phyloP scores from a whole-genome alignment of 1,140 invertebrate genomes.

The Brachionus rotundiformis region DNA sequence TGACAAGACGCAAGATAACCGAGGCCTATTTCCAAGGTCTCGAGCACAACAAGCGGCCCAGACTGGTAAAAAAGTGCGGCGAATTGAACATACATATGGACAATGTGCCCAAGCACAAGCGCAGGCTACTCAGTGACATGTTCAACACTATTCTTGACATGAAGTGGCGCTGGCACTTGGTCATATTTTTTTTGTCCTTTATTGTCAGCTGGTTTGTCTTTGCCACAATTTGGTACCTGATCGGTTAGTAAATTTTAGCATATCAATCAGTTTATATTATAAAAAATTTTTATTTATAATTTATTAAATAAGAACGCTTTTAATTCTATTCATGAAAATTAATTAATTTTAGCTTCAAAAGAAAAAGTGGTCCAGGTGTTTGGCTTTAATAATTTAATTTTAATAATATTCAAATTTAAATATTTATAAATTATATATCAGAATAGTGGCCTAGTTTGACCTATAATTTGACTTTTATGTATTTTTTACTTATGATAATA shows the following conservation, averaged over 20 bases:
- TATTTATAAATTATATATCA: too few relatives aligned
- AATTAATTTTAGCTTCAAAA: too few relatives aligned
- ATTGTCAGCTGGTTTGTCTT: conserved; percentile 51
- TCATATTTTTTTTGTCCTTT: conserved; percentile 37
- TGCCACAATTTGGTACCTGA: conserved; percentile 49
- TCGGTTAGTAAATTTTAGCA: background rate
- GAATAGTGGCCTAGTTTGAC: too few relatives aligned
- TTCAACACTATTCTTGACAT: conserved; percentile 74
- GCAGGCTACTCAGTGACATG: conserved; percentile 66
- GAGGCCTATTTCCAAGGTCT: conserved; percentile 36
- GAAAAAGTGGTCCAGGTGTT: too few relatives aligned
- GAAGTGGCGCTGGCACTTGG: conserved; percentile 29
- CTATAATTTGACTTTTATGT: too few relatives aligned
- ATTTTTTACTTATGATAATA: too few relatives aligned
- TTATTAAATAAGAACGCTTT: background rate
- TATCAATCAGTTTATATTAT: background rate
- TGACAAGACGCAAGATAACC: background rate
- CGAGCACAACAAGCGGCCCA: conserved; percentile 22
- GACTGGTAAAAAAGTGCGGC: conserved; percentile 43
- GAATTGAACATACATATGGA: conserved; percentile 44
- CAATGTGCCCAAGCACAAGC: conserved; percentile 67
- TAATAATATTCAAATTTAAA: too few relatives aligned
- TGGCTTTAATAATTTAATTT: too few relatives aligned
- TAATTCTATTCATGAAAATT: too few relatives aligned
- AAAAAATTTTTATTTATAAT: background rate